A percentile compares a stretch with the other conserved stretches of the same genome.
Evolutionary conservation across 2,113 vertebrate genomes (phyloP).

Genomic region (Spilogale gracilis): DNA sequence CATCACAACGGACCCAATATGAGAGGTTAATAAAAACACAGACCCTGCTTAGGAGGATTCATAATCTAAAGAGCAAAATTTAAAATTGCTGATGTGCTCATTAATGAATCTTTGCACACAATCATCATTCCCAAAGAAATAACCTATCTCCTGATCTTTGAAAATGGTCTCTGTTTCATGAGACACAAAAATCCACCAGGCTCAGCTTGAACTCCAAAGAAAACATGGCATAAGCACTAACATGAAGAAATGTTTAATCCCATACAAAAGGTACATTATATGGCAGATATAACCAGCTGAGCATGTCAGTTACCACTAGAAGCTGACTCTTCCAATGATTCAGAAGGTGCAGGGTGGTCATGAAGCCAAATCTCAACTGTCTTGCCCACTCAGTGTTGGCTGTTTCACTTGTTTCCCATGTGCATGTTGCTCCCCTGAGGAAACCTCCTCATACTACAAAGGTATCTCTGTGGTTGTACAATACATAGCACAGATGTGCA

Average conservation of each 20-base stretch:
- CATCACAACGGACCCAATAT: neutral
- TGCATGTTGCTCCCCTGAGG: neutral
- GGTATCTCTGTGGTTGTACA: neutral
- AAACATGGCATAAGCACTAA: conserved; percentile 34
- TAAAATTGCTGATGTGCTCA: neutral
- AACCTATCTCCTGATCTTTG: neutral
- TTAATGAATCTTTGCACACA: neutral
- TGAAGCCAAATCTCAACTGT: conserved; percentile 30
- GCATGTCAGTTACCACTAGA: conserved; percentile 23
- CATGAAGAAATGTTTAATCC: conserved; percentile 19
- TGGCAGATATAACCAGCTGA: neutral
- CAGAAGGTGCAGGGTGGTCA: neutral
- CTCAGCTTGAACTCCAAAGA: neutral
- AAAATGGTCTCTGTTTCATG: conserved; percentile 29
- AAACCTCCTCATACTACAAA: conserved; percentile 7
- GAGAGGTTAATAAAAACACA: neutral
- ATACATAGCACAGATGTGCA: conserved; percentile 33
- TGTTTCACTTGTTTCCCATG: neutral
- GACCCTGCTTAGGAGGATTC: neutral
- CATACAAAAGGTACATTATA: neutral
- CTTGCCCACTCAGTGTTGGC: neutral
- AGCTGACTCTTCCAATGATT: conserved; percentile 16
- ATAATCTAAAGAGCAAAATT: neutral
- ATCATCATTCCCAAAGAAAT: neutral
- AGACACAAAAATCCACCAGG: neutral